These are phyloP conservation scores for Eumaeus atala DNA, from an alignment of 1,140 invertebrate genomes.

Conservation along the genomic window DNA sequence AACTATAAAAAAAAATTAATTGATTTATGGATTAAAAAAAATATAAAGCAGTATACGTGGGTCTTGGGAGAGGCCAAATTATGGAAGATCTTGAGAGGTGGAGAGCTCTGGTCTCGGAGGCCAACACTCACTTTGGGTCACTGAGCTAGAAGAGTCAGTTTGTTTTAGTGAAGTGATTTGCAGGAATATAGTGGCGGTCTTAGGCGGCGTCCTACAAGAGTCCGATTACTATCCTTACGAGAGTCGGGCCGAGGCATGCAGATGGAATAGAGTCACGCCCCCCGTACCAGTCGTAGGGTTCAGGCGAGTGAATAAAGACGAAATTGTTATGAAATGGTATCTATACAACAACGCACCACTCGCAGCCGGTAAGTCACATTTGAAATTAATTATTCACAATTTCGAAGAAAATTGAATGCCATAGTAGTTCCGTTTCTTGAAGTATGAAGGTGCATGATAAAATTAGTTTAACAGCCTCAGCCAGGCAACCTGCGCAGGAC, in stretches of 20 bases:
- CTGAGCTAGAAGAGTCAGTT: too few species aligned
- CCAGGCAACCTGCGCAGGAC: too few species aligned
- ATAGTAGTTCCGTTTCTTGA: not conserved
- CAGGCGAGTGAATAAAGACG: constrained; percentile 50
- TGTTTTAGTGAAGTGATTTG: constrained; percentile 17
- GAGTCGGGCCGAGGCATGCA: constrained; percentile 16
- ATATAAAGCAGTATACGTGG: too few species aligned
- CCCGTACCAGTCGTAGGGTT: constrained; percentile 34
- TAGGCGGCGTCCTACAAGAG: constrained; percentile 33
- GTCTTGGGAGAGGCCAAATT: too few species aligned
- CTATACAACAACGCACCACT: constrained; percentile 82
- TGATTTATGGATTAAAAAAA: too few species aligned
- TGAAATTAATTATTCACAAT: not conserved
- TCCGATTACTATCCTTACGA: constrained; percentile 31
- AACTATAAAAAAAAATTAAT: too few species aligned
- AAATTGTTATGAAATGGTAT: constrained; percentile 77
- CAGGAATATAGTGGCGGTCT: constrained; percentile 31
- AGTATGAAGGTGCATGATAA: too few species aligned
- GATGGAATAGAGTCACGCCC: constrained; percentile 19
- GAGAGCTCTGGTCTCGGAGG: too few species aligned
- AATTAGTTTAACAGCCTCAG: too few species aligned
- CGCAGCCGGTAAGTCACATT: constrained; percentile 61
- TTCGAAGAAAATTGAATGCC: too few species aligned
- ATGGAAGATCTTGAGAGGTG: too few species aligned
- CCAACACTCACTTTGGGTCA: too few species aligned